A percentile compares a stretch with the other conserved stretches of the same genome.
Conservation (phyloP, 2,113 vertebrate species). For the Rhinopomastus cyanomelas region DNA sequence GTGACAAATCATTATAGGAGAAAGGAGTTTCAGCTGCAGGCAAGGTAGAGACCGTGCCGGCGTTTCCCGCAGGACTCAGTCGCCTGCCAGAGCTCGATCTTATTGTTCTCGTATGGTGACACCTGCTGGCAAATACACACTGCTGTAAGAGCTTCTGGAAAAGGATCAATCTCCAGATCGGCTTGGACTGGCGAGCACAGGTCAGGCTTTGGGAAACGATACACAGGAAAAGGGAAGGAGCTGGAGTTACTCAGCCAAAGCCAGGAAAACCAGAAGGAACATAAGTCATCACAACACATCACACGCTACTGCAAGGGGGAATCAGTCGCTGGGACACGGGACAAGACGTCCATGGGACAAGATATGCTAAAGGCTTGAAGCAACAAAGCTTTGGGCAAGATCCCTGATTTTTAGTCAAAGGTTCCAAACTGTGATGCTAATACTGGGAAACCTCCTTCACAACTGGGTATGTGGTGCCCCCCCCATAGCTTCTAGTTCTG, state of each 20-base stretch:
- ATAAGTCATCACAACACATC: not conserved
- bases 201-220: not conserved
- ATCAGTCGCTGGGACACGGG: not conserved
- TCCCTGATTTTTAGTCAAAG: not conserved
- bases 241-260: not conserved
- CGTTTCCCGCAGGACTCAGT: not conserved
- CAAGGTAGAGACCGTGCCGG: not conserved
- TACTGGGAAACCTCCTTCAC: not conserved
- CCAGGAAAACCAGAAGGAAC: not conserved
- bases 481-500: not conserved
- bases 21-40: not conserved
- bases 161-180: not conserved
- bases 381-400: not conserved
- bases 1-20: not conserved
- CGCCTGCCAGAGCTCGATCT: not conserved
- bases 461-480: not conserved
- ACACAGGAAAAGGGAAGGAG: not conserved
- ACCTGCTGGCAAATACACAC: conserved; percentile 53
- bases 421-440: not conserved
- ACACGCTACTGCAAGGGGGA: not conserved
- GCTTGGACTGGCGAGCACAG: not conserved
- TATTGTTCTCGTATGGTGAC: conserved; percentile 57
- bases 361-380: not conserved
- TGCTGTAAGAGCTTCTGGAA: not conserved
- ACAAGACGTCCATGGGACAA: not conserved